Evolutionary conservation across 2,888 invertebrate species (phyloP), one percentile per base, ranked within the genome.

Genomic region (Drosophila mayaguana): DNA sequence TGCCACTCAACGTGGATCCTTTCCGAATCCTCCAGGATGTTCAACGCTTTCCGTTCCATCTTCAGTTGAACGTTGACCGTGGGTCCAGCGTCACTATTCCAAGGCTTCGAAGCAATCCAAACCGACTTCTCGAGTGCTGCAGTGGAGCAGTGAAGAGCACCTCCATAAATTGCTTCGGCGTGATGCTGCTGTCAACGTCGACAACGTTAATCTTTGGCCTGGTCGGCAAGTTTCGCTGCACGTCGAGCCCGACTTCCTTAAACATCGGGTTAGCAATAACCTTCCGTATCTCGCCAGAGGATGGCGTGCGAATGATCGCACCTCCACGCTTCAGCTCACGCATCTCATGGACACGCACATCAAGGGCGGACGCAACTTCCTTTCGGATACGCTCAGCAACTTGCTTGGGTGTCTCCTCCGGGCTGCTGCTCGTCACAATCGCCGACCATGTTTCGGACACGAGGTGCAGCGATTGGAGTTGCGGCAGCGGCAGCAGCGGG

Each of bases 101-200:
- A n/a, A 0, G 40, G n/a, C 40, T n/a, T n/a, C 16, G 40, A 40
- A 0, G n/a, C 0, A 14, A 36, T 36, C 1, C 4, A 3, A 0
- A 36, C 36, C 4, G 14, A 12, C 14, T 14, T 36, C 36, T 36
- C 36, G 5, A 36, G 14, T 1, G 4, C 14, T 5, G 1, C 16
- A 6, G 3, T 38, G 2, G 36, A 14, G 12, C 12, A 16, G 16
- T 4, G 36, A n/a, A n/a, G n/a, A n/a, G n/a, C n/a, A n/a, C n/a
- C n/a, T n/a, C n/a, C n/a, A n/a, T n/a, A n/a, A n/a, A n/a, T n/a
- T n/a, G n/a, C n/a, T n/a, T n/a, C n/a, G n/a, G n/a, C n/a, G n/a
- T n/a, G n/a, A n/a, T n/a, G n/a, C n/a, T n/a, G n/a, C n/a, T n/a
- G n/a, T n/a, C n/a, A n/a, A n/a, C n/a, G n/a, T n/a, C n/a, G n/a